These are phyloP conservation scores for Lapara coniferarum DNA, from an alignment of 2,888 invertebrate species.

Conservation along the genomic window DNA sequence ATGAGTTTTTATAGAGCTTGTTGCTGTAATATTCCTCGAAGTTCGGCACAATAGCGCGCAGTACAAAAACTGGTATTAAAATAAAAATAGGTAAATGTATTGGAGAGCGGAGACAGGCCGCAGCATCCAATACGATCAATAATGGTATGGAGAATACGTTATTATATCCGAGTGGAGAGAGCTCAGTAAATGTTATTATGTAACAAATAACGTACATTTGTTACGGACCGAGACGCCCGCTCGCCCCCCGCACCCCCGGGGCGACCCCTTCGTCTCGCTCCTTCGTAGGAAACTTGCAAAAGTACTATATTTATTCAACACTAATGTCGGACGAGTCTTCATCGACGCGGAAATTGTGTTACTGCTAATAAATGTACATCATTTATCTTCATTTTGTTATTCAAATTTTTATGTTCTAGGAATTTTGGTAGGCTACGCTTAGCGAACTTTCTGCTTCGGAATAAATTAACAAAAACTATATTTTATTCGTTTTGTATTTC, in stretches of 20 bases:
- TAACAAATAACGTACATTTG: slow-evolving; percentile 24
- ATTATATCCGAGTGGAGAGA: slow-evolving; percentile 33
- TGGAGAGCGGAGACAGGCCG: neutral
- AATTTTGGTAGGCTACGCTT: no score
- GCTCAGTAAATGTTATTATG: slow-evolving; percentile 34
- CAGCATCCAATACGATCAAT: slow-evolving; percentile 28
- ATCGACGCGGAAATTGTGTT: slow-evolving; percentile 22
- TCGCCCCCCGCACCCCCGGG: neutral
- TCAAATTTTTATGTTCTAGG: neutral
- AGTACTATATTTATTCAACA: slow-evolving; percentile 24
- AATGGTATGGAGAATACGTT: slow-evolving; percentile 34
- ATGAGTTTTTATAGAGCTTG: no score
- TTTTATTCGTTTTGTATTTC: no score
- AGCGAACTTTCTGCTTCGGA: no score
- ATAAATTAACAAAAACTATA: no score
- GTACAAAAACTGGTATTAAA: slow-evolving; percentile 15
- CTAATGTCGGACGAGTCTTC: slow-evolving; percentile 21
- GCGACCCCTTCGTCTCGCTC: neutral
- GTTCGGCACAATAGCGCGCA: neutral
- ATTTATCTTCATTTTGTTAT: slow-evolving; percentile 20
- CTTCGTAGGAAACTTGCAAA: slow-evolving; percentile 14
- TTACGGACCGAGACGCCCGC: slow-evolving; percentile 14
- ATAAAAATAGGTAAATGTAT: slow-evolving; percentile 3
- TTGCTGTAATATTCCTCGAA: neutral
- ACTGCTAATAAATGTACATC: slow-evolving; percentile 15